A percentile compares a stretch with the other conserved stretches of the same genome.
Evolutionary conservation across 1,140 invertebrate genomes (phyloP).

Genomic region (Teleogryllus occipitalis): DNA sequence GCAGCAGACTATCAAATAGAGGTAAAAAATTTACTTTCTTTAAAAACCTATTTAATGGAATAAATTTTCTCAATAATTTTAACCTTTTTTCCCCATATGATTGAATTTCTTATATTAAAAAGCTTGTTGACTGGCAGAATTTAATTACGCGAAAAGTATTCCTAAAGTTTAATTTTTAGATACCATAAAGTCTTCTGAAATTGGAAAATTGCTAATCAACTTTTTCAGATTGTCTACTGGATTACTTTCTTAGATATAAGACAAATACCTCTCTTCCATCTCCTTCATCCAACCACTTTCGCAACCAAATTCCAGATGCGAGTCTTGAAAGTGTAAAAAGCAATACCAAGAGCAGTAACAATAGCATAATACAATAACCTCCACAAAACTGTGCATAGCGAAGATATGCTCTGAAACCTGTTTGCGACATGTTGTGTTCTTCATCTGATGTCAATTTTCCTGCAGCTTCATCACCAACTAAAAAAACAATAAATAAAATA

Average conservation of each 20-base stretch:
- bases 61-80: too few relatives aligned
- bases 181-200: too few relatives aligned
- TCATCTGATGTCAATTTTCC: slow-evolving; percentile 19
- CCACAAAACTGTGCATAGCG: slow-evolving; percentile 29
- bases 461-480: slow-evolving; percentile 7
- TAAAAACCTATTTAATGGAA: too few relatives aligned
- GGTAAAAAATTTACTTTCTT: too few relatives aligned
- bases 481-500: slow-evolving; percentile 7
- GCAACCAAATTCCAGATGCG: slow-evolving; percentile 31
- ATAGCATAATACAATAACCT: slow-evolving; percentile 26
- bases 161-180: too few relatives aligned
- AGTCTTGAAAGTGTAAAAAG: slow-evolving; percentile 29
- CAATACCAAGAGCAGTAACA: slow-evolving; percentile 29
- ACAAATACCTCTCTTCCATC: slow-evolving; percentile 26
- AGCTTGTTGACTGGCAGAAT: too few relatives aligned
- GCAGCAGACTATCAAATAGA: too few relatives aligned
- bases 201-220: too few relatives aligned
- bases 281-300: slow-evolving; percentile 31
- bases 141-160: too few relatives aligned
- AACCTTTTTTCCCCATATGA: too few relatives aligned
- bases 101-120: too few relatives aligned
- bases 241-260: not conserved
- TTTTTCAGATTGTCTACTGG: too few relatives aligned
- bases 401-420: slow-evolving; percentile 25
- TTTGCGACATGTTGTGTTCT: slow-evolving; percentile 18